These are phyloP conservation scores for Manis javanica DNA, from an alignment of 2,797 vertebrate genomes.

Conservation along the genomic window DNA sequence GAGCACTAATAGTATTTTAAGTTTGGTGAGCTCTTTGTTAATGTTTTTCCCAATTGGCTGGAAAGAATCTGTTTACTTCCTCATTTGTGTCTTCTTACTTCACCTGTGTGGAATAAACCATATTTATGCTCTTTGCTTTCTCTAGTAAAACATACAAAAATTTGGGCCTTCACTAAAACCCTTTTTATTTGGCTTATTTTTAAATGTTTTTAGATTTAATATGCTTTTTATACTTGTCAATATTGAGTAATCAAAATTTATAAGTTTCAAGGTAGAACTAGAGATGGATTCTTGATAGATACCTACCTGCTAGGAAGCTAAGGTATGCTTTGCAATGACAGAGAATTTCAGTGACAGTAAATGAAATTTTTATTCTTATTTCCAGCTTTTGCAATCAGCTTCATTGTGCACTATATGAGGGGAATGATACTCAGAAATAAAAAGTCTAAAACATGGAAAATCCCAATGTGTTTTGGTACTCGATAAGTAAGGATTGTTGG, in stretches of 20 bases:
- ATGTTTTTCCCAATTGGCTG: constrained; percentile 9
- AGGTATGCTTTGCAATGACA: background rate
- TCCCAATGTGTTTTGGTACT: background rate
- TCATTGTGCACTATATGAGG: background rate
- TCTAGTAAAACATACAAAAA: background rate
- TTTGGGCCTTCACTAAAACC: background rate
- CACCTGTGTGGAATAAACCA: background rate
- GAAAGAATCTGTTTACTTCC: constrained; percentile 12
- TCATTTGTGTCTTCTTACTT: constrained; percentile 42
- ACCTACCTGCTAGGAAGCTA: background rate
- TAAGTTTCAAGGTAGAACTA: constrained; percentile 2
- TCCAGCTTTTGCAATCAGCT: background rate
- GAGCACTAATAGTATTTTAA: background rate
- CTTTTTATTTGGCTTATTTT: background rate
- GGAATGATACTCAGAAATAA: constrained; percentile 9
- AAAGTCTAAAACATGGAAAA: background rate
- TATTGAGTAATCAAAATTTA: background rate
- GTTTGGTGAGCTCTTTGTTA: constrained; percentile 51
- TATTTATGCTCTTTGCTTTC: background rate
- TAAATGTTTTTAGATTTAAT: background rate
- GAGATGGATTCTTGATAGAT: background rate
- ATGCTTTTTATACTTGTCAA: background rate
- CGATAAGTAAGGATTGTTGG: background rate
- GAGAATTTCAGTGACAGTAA: constrained; percentile 1
- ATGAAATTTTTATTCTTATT: background rate